These are phyloP conservation scores for Ochotona curzoniae DNA, from an alignment of 2,113 vertebrate genomes.

Conservation along the genomic window DNA sequence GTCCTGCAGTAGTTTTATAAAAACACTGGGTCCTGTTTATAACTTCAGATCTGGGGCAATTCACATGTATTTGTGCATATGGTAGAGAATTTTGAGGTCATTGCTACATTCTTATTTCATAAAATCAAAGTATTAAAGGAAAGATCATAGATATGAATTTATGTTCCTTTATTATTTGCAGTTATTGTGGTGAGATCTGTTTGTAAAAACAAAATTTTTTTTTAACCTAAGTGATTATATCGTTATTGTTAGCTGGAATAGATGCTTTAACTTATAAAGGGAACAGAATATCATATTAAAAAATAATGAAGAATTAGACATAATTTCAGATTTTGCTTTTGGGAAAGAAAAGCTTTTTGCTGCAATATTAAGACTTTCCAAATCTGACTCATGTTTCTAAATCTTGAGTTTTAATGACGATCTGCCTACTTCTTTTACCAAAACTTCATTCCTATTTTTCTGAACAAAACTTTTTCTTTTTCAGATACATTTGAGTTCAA, in stretches of 20 bases:
- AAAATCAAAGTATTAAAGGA: constrained; percentile 33
- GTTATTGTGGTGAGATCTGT: background rate
- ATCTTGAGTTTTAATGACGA: constrained; percentile 56
- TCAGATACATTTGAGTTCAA: background rate
- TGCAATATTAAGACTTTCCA: constrained; percentile 10
- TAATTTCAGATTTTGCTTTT: constrained; percentile 43
- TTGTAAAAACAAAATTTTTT: background rate
- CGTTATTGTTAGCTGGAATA: constrained; percentile 14
- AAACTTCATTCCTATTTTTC: background rate
- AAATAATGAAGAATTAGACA: background rate
- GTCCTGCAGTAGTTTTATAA: background rate
- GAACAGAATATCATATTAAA: background rate
- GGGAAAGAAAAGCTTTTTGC: constrained; percentile 6
- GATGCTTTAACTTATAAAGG: background rate
- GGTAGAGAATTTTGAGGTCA: constrained; percentile 31
- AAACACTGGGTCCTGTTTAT: background rate
- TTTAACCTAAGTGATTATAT: background rate
- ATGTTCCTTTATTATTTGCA: background rate
- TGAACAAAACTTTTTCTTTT: constrained; percentile 37
- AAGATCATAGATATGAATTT: background rate
- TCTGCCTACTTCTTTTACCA: constrained; percentile 42
- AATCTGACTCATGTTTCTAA: constrained; percentile 5
- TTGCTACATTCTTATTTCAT: constrained; percentile 19
- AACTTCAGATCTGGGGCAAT: background rate
- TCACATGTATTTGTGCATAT: background rate